These are phyloP conservation scores for Acanthosepion lycidas DNA, from an alignment of 2,888 invertebrate species.

Conservation along the genomic window DNA sequence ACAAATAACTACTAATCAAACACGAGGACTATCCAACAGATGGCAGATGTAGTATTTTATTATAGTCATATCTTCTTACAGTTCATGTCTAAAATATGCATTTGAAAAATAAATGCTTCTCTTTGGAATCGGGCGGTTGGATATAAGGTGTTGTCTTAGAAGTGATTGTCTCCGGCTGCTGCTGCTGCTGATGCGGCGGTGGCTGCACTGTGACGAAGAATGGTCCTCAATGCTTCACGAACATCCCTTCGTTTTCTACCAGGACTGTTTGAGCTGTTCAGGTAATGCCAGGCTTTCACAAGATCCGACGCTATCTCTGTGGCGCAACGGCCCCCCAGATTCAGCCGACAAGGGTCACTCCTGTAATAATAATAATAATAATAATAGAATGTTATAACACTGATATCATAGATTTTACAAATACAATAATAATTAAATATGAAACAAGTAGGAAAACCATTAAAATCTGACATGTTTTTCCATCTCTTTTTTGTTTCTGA, in stretches of 20 bases:
- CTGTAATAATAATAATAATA: conserved; percentile 4
- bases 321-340: background rate
- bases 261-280: background rate
- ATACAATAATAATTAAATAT: no score
- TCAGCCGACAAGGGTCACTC: background rate
- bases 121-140: background rate
- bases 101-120: background rate
- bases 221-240: background rate
- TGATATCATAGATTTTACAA: no score
- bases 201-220: background rate
- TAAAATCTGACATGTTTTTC: no score
- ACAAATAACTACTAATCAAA: no score
- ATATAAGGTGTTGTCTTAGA: background rate
- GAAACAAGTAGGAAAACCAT: no score
- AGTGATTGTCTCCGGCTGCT: background rate
- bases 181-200: background rate
- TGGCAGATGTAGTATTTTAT: background rate
- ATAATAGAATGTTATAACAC: background rate
- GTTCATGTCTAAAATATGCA: background rate
- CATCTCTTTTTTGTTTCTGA: no score
- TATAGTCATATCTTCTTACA: background rate
- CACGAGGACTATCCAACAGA: background rate
- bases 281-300: conserved; percentile 6
- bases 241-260: background rate
- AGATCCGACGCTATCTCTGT: background rate